These are phyloP conservation scores for Tethya wilhelma DNA, from an alignment of 37 sponge, comb jelly and placozoan species.

Conservation along the genomic window DNA sequence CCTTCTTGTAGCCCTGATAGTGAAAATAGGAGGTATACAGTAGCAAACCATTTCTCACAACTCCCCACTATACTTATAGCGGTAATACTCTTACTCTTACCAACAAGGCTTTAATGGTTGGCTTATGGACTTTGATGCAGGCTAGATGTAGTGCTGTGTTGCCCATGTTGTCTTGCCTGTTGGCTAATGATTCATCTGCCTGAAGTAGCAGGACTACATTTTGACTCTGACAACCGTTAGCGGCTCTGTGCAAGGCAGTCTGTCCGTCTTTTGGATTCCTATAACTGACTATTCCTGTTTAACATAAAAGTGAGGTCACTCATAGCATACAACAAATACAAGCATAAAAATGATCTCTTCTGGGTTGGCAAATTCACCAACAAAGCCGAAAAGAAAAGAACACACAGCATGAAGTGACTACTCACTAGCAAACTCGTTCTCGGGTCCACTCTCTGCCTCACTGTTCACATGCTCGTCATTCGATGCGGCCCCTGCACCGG, in stretches of 20 bases:
- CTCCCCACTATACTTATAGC: background rate
- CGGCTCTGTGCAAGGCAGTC: slow-evolving; percentile 55
- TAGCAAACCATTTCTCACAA: background rate
- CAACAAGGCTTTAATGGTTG: slow-evolving; percentile 15
- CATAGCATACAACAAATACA: background rate
- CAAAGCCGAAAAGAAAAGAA: too few relatives aligned
- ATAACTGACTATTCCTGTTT: slow-evolving; percentile 21
- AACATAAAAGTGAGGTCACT: background rate
- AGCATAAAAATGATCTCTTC: background rate
- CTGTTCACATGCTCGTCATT: background rate
- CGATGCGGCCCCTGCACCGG: background rate
- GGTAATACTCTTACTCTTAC: slow-evolving; percentile 1
- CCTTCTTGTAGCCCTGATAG: background rate
- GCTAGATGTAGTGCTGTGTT: slow-evolving; percentile 68
- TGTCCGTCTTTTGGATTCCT: slow-evolving; percentile 19
- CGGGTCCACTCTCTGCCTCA: background rate
- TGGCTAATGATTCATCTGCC: slow-evolving; percentile 42
- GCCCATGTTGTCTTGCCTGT: slow-evolving; percentile 39
- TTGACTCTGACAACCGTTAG: background rate
- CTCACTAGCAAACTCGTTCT: background rate
- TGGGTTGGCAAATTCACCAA: too few relatives aligned
- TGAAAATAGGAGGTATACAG: background rate
- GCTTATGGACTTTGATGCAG: slow-evolving; percentile 33
- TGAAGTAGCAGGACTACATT: slow-evolving; percentile 37
- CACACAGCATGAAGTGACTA: background rate